phyloP scores from a whole-genome alignment of 2,113 vertebrate genomes.

The Holacanthus passer region DNA sequence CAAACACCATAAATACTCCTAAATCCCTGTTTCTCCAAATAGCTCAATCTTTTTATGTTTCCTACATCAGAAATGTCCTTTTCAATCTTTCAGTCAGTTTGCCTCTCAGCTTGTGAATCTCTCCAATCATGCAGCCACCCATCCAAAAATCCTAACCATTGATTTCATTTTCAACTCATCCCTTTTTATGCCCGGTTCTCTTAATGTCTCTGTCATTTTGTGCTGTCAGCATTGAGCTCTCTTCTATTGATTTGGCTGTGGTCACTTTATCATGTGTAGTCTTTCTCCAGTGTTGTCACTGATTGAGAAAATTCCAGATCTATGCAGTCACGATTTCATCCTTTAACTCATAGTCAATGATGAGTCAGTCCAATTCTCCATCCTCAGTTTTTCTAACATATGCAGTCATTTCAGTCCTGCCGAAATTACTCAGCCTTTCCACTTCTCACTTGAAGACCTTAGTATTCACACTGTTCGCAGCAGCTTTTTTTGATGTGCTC shows the following conservation, averaged over 20 bases:
- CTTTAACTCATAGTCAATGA: neutral
- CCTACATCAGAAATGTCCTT: constrained; percentile 10
- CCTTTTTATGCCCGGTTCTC: neutral
- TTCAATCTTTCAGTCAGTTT: neutral
- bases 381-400: constrained; percentile 1
- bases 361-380: neutral
- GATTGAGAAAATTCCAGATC: constrained; percentile 6
- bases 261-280: neutral
- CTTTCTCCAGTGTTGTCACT: neutral
- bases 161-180: constrained; percentile 30
- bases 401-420: constrained; percentile 31
- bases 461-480: constrained; percentile 32
- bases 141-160: constrained; percentile 28
- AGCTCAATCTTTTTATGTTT: constrained; percentile 2
- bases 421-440: constrained; percentile 32
- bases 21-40: constrained; percentile 10
- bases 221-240: neutral
- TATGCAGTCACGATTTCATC: constrained; percentile 8
- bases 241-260: constrained; percentile 16
- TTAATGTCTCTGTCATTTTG: constrained; percentile 10
- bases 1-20: neutral
- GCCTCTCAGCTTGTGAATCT: constrained; percentile 24
- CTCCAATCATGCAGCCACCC: constrained; percentile 27
- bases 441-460: constrained; percentile 14
- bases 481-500: constrained; percentile 21